A percentile compares a stretch with the other conserved stretches of the same genome.
These are phyloP conservation scores for Drosophila maculinotata DNA, from an alignment of 2,888 invertebrate species.

Conservation along the genomic window DNA sequence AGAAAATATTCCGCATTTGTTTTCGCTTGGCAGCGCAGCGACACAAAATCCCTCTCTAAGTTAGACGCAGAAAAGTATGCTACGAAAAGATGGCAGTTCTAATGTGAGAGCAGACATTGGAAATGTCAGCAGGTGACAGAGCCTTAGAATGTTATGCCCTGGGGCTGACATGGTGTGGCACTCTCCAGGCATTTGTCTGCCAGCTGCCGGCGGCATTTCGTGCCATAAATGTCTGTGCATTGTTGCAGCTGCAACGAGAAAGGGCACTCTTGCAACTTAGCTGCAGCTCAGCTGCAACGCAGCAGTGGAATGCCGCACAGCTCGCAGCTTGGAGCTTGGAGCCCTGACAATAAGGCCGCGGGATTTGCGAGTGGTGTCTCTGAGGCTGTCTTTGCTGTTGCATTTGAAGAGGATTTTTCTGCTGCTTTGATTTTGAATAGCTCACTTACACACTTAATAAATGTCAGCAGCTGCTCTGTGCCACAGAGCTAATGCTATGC, in stretches of 20 bases:
- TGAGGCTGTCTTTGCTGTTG: conserved; percentile 18
- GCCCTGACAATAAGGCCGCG: conserved; percentile 53
- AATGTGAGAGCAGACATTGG: conserved; percentile 63
- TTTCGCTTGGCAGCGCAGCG: conserved; percentile 7
- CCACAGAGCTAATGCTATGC: conserved; percentile 58
- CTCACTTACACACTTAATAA: conserved; percentile 73
- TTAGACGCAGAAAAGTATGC: conserved; percentile 54
- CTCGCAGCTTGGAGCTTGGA: too few relatives aligned
- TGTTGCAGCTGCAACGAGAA: conserved; percentile 61
- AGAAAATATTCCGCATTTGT: conserved; percentile 23
- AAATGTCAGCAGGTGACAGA: conserved; percentile 63
- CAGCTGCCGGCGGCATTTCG: conserved; percentile 64
- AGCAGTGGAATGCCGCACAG: conserved; percentile 25
- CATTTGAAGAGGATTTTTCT: conserved; percentile 58
- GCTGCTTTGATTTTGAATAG: conserved; percentile 74
- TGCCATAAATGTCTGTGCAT: conserved; percentile 74
- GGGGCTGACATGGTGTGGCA: conserved; percentile 31
- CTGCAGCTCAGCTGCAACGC: conserved; percentile 6
- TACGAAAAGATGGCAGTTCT: conserved; percentile 53
- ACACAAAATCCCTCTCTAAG: conserved; percentile 1
- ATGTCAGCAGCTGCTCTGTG: conserved; percentile 41
- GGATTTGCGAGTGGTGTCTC: conserved; percentile 13
- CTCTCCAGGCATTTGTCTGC: conserved; percentile 69
- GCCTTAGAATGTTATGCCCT: conserved; percentile 58
- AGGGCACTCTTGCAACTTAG: conserved; percentile 17